Evolutionary conservation across 1,140 invertebrate species (phyloP).

Genomic region (Caenorhabditis briggsae): DNA sequence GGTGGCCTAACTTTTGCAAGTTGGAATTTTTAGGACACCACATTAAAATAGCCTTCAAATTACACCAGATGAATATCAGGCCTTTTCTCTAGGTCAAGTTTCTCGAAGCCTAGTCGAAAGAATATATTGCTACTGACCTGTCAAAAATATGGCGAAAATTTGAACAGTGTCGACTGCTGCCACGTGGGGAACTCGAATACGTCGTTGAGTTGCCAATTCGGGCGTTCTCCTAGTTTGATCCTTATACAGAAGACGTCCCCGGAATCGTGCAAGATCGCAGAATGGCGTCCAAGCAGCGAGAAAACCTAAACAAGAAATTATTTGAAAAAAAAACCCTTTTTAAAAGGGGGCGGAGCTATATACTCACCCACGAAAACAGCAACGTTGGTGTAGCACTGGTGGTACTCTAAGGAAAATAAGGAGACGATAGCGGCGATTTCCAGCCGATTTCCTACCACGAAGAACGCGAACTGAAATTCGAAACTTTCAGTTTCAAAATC

Average conservation of each 20-base stretch:
- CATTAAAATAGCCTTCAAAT: too few relatives aligned
- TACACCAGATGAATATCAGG: too few relatives aligned
- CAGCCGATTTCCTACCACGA: background rate
- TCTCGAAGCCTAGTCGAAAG: too few relatives aligned
- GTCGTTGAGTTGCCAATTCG: background rate
- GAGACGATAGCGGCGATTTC: constrained; percentile 16
- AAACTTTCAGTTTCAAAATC: background rate
- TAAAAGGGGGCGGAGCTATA: too few relatives aligned
- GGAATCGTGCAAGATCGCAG: background rate
- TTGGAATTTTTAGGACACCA: too few relatives aligned
- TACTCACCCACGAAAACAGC: background rate
- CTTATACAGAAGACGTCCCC: constrained; percentile 4
- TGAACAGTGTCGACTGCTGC: background rate
- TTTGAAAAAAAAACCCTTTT: background rate
- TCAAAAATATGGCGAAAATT: background rate
- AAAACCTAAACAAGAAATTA: background rate
- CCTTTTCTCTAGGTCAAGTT: too few relatives aligned
- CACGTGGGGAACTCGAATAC: background rate
- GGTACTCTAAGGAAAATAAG: background rate
- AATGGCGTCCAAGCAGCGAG: constrained; percentile 7
- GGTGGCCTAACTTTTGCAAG: too few relatives aligned
- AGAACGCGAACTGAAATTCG: constrained; percentile 2
- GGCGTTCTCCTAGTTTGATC: background rate
- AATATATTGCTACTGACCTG: background rate
- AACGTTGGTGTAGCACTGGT: background rate